Base-by-base conservation (phyloP, 1,140 invertebrate species). In the Odontomachus brunneus region DNA sequence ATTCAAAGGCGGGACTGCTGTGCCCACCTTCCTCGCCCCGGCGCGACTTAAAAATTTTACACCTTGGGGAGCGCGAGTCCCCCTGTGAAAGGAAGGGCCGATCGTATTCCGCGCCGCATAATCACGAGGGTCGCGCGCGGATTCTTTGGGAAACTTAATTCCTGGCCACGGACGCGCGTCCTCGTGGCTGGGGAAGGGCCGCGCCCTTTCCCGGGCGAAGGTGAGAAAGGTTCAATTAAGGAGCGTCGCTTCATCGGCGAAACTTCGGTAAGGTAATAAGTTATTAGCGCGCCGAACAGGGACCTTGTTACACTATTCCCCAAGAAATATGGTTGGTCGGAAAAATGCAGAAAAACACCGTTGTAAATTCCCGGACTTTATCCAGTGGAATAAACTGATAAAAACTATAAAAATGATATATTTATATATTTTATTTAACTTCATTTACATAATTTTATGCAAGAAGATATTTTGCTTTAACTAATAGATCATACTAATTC, bases 31-130 rank as follows among this genome's bases (percentile, higher is more conserved):
- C 15, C 14, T 22, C 14, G 15, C n/a, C n/a, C 5, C 63, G 51
- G 29, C 22, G 22, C 51, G 55, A 65, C 19, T 44, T 85, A 57
- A 82, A 85, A 86, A 83, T 87, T 76, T 69, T 67, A 83, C 57
- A 22, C 51, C 24, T 76, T n/a, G 74, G 29, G 48, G 60, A 76
- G 19, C 29, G 26, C 26, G 73, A 76, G 3, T 53, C 60, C 11
- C 60, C 14, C 11, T 53, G 60, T 63, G 9, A 22, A 29, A 65
- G 48, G 22, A 48, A 76, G 48, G 24, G 15, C 24, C 74, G 60
- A 66, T 66, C 19, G 62, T 65, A 53, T 66, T 66, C 19, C 74
- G 60, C 26, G 60, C 7, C 48, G 73, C 19, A 65, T 65, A 76
- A 76, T 76, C 44, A 24, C 38, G 44, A 51, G 73, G 26, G 60